Evolutionary conservation across 2,888 invertebrate genomes (phyloP), one percentile per base, ranked within the genome.

Genomic region (Argyresthia goedartella): DNA sequence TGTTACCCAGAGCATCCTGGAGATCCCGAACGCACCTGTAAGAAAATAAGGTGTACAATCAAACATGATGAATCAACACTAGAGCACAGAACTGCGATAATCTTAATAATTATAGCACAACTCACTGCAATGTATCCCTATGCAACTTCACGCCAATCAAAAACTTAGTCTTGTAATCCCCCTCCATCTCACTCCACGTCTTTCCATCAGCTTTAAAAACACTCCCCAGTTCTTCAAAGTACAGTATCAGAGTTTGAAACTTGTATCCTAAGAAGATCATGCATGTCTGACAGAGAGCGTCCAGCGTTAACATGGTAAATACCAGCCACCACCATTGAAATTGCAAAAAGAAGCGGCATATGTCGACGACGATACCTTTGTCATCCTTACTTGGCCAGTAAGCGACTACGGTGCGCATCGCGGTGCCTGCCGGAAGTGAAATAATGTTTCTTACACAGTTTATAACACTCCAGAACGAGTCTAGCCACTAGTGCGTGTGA

Each of bases 291-390:
- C 67, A 66, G 2, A 78, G 55, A 8, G 65, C 60, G 52, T 81
- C 78, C 0, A 68, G 63, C 0, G 58, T 46, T 0, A 60, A 41
- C 78, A 79, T 76, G 42, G 69, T 61, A 7, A 60, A 58, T 3
- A 76, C 65, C 1, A 73, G 55, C 52, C 56, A 69, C 62, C 71
- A 79, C 73, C 76, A 78, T 54, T 78, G 76, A 8, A 70, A 51
- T 15, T 75, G 64, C 0, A 65, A 57, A 39, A 76, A 52, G 55
- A 75, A 59, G 0, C 73, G 62, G 0, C 73, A 42, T 0, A 76
- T 55, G 51, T 70, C 67, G 4, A 65, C 56, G 1, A 65, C 7
- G 6, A 65, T 8, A 0, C 76, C 76, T 0, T 60, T 55, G 1
- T 64, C 52, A 2, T 59, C 51, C 11, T 62, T 45, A 1, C 52